Percentiles rank a stretch among this genome's conserved stretches.
These are phyloP conservation scores for Malurus elegans DNA, from an alignment of 2,113 vertebrate species.

Conservation along the genomic window DNA sequence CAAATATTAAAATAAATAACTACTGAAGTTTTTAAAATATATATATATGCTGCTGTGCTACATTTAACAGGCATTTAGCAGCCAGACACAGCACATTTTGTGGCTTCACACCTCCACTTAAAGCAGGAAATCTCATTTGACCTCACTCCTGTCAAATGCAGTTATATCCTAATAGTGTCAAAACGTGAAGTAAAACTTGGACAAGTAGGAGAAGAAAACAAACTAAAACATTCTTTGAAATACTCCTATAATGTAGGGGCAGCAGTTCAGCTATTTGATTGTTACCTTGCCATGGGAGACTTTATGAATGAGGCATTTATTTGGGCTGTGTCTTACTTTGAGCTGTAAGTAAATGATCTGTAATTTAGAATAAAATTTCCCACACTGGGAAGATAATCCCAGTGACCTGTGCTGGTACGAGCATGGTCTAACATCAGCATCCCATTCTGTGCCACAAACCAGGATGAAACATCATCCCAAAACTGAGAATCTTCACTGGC, in stretches of 20 bases:
- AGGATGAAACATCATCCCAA: background rate
- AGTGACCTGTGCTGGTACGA: background rate
- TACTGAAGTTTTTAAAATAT: background rate
- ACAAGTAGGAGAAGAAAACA: background rate
- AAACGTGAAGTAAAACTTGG: background rate
- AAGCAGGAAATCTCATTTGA: background rate
- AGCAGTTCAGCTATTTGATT: background rate
- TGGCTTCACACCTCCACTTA: background rate
- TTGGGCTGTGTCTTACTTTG: background rate
- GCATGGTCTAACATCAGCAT: background rate
- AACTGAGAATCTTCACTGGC: background rate
- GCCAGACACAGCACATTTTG: background rate
- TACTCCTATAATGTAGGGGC: background rate
- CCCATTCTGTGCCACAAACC: rapidly evolving
- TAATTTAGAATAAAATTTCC: background rate
- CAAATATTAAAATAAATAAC: background rate
- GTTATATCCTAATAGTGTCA: background rate
- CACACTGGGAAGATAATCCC: background rate
- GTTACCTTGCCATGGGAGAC: background rate
- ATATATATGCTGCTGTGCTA: background rate
- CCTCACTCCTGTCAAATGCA: background rate
- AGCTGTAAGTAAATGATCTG: background rate
- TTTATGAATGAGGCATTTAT: background rate
- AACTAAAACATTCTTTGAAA: background rate
- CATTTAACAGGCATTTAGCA: background rate